Percentiles rank a stretch among this genome's conserved stretches.
These are phyloP conservation scores for Melanotaenia pygmaea DNA, from an alignment of 2,797 vertebrate genomes.

Conservation along the genomic window DNA sequence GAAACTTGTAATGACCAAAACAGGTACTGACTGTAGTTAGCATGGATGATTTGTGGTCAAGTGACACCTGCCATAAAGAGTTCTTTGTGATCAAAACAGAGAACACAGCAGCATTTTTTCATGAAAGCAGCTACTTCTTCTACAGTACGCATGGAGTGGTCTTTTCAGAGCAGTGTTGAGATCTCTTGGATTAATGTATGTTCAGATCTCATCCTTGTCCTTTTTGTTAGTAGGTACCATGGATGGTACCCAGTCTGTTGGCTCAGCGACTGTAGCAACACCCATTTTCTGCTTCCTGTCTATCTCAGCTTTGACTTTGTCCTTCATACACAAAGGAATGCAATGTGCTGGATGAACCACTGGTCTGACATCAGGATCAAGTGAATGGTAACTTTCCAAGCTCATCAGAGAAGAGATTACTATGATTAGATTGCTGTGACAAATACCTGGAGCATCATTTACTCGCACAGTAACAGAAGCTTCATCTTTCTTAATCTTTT, in stretches of 20 bases:
- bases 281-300: background rate
- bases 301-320: background rate
- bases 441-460: too few relatives aligned
- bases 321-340: background rate
- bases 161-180: background rate
- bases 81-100: too few relatives aligned
- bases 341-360: background rate
- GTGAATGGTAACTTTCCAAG: background rate
- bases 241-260: background rate
- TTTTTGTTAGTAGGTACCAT: background rate
- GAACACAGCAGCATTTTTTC: background rate
- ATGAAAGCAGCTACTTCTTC: background rate
- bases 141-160: background rate
- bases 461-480: too few relatives aligned
- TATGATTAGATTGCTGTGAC: background rate
- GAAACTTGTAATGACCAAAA: too few relatives aligned
- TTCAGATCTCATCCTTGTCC: background rate
- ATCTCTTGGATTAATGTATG: background rate
- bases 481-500: too few relatives aligned
- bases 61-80: too few relatives aligned
- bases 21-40: too few relatives aligned
- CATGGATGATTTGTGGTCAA: too few relatives aligned
- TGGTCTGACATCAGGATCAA: background rate
- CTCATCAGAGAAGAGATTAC: background rate
- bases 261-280: background rate